Evolutionary conservation across 2,888 invertebrate species (phyloP), one percentile per base, ranked within the genome.

Genomic region (Apodemia hepburni): DNA sequence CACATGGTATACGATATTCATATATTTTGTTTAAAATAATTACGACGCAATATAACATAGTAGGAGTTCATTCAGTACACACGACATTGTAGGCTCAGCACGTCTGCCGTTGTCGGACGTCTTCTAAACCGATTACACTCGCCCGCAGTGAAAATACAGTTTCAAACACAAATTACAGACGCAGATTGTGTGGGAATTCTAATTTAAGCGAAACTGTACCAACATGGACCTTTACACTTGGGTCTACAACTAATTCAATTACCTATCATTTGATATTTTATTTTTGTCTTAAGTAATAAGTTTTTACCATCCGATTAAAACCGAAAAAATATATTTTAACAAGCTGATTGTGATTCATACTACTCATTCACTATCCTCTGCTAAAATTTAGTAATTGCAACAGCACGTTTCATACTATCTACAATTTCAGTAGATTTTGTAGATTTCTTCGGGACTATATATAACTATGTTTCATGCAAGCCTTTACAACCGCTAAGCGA

Each of bases 101-200:
- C 84, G 83, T 83, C 73, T 73, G 69, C 67, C 70, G 70, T 68
- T 68, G 72, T 63, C 66, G 65, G 64, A 61, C 66, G 72, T 69
- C 73, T 72, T 71, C 77, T 80, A 83, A 86, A 81, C 79, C 78
- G 81, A 85, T 86, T 84, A 82, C 74, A 27, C 27, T 54, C 54
- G 69, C 69, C 75, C 75, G 73, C 75, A 75, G 68, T 71, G 77
- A 74, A 82, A 82, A 81, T 77, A 78, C 77, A 79, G 77, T 80
- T 76, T 74, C 76, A 75, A 78, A 78, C 75, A 76, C 69, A 72
- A 78, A 76, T 78, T 76, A 77, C 75, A 68, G 62, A 65, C 69
- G 68, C 70, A 73, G 70, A 74, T 70, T 74, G 71, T 70, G 67
- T 49, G 61, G 62, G 68, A 69, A 73, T 73, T 71, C 68, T 66